Percentiles rank a stretch among this genome's conserved stretches.
These are phyloP conservation scores for Oophaga pumilio DNA, from an alignment of 2,113 vertebrate genomes.

Conservation along the genomic window DNA sequence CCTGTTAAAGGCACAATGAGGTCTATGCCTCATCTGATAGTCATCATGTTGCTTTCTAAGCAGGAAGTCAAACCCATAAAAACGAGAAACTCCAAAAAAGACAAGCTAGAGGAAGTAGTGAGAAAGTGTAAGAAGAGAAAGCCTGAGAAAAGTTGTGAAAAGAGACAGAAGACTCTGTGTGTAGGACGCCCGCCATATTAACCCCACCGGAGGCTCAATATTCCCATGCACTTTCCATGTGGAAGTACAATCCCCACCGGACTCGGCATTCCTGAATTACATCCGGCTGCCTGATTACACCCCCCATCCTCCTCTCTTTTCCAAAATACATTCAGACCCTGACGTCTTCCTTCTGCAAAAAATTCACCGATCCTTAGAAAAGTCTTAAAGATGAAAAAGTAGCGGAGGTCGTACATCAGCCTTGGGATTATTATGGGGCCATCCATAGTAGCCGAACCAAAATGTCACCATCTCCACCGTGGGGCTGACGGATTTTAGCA, in stretches of 20 bases:
- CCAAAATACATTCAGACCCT: not conserved
- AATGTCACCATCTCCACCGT: not conserved
- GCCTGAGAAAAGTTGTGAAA: slow-evolving; percentile 28
- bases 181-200: not conserved
- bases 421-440: not conserved
- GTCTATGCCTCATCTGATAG: not conserved
- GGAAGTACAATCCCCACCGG: not conserved
- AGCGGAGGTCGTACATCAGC: not conserved
- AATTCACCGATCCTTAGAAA: not conserved
- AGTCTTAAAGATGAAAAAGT: not conserved
- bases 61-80: not conserved
- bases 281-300: slow-evolving; percentile 15
- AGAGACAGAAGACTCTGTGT: not conserved
- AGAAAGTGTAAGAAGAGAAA: not conserved
- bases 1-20: not conserved
- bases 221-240: slow-evolving; percentile 26
- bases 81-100: not conserved
- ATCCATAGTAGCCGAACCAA: not conserved
- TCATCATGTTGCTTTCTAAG: not conserved
- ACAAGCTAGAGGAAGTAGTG: not conserved
- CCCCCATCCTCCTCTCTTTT: not conserved
- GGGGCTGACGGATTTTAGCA: not conserved
- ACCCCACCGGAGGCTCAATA: slow-evolving; percentile 6
- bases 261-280: slow-evolving; percentile 13
- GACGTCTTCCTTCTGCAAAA: slow-evolving; percentile 1